These are phyloP conservation scores for Microvelia longipes DNA, from an alignment of 1,140 invertebrate genomes.

Conservation along the genomic window DNA sequence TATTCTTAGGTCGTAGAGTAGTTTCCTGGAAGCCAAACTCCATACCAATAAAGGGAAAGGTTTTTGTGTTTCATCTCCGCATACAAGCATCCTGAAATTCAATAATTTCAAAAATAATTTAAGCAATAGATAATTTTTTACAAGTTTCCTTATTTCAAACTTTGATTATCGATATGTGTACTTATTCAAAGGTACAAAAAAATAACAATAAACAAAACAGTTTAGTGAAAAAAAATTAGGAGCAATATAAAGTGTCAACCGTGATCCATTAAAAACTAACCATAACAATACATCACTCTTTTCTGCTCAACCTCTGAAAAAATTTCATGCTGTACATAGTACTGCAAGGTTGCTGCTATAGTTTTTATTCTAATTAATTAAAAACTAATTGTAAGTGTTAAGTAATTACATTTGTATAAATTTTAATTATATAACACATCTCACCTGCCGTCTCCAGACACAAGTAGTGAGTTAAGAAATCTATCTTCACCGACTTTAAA, in stretches of 20 bases:
- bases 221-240: too few relatives aligned
- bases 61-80: slow-evolving; percentile 81
- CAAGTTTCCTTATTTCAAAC: neutral
- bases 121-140: too few relatives aligned
- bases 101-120: slow-evolving; percentile 3
- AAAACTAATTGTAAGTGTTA: too few relatives aligned
- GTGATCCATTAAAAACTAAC: too few relatives aligned
- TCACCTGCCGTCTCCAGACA: slow-evolving; percentile 68
- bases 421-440: too few relatives aligned
- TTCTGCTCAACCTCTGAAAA: too few relatives aligned
- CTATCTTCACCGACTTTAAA: slow-evolving; percentile 77
- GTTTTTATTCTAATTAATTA: too few relatives aligned
- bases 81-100: slow-evolving; percentile 54
- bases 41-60: slow-evolving; percentile 76
- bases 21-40: slow-evolving; percentile 65
- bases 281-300: too few relatives aligned
- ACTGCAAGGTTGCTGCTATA: too few relatives aligned
- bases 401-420: neutral
- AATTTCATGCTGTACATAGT: too few relatives aligned
- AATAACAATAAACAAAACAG: too few relatives aligned
- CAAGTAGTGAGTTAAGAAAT: slow-evolving; percentile 72
- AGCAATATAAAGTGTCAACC: too few relatives aligned
- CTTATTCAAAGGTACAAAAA: slow-evolving; percentile 9
- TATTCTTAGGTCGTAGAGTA: slow-evolving; percentile 72
- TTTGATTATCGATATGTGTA: slow-evolving; percentile 1